These are phyloP conservation scores for Lutjanus erythropterus DNA, from an alignment of 2,113 vertebrate species.

Conservation along the genomic window DNA sequence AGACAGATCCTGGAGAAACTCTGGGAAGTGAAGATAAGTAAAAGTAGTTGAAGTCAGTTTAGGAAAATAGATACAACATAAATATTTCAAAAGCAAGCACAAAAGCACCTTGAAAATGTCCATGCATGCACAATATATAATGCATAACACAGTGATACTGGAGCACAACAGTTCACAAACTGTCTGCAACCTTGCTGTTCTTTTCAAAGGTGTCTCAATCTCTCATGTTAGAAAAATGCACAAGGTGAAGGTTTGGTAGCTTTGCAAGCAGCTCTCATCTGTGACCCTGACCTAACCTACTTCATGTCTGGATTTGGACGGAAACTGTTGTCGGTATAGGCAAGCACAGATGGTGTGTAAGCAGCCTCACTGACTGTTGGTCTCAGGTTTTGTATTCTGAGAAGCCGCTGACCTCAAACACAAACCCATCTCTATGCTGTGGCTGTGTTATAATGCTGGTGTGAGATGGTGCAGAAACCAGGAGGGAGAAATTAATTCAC, in stretches of 20 bases:
- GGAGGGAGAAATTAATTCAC: not conserved
- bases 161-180: not conserved
- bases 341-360: slow-evolving; percentile 10
- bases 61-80: not conserved
- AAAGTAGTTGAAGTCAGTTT: not conserved
- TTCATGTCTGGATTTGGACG: slow-evolving; percentile 6
- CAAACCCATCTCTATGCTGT: slow-evolving; percentile 10
- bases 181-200: not conserved
- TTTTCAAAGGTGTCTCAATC: not conserved
- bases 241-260: not conserved
- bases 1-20: slow-evolving; percentile 15
- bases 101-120: not conserved
- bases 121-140: not conserved
- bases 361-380: slow-evolving; percentile 3
- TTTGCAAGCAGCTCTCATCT: slow-evolving; percentile 6
- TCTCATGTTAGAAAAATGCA: not conserved
- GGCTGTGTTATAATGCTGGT: not conserved
- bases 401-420: slow-evolving; percentile 40
- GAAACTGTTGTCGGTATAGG: slow-evolving; percentile 10
- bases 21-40: not conserved
- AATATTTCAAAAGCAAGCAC: not conserved
- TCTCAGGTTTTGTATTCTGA: slow-evolving; percentile 30
- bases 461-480: slow-evolving; percentile 20
- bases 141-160: not conserved
- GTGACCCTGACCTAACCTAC: not conserved